phyloP scores from a whole-genome alignment of 1,140 invertebrate species.

The Kradibia gibbosae region DNA sequence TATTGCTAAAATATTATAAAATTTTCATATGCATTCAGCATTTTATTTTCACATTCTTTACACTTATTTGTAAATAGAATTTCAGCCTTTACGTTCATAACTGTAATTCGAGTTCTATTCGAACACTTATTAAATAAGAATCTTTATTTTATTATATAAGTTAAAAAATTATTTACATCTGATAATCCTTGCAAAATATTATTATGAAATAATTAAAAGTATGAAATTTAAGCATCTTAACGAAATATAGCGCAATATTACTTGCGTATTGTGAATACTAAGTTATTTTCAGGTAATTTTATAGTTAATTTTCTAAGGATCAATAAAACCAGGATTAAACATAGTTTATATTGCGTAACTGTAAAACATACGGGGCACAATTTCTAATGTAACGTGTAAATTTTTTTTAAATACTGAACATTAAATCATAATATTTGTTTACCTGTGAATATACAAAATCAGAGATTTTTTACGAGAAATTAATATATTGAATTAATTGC shows the following conservation, averaged over 20 bases:
- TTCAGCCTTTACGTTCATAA: neutral
- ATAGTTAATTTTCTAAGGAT: neutral
- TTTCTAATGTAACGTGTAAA: neutral
- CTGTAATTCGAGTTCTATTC: neutral
- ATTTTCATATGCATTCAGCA: neutral
- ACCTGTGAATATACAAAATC: neutral
- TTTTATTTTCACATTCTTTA: neutral
- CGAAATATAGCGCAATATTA: neutral
- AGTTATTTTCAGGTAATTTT: neutral
- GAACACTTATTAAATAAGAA: neutral
- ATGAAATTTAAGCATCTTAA: neutral
- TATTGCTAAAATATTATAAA: neutral
- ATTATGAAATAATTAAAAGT: too few species aligned
- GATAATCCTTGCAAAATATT: too few species aligned
- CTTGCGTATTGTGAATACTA: neutral
- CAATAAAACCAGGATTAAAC: neutral
- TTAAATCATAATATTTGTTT: too few species aligned
- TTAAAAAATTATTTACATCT: too few species aligned
- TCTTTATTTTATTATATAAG: too few species aligned
- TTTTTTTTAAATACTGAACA: too few species aligned
- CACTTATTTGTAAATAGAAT: neutral
- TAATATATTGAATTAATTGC: conserved; percentile 34
- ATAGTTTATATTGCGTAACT: neutral
- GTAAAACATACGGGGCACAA: neutral
- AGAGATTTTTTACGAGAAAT: neutral